phyloP scores from a whole-genome alignment of 2,888 invertebrate species.

The Baronia brevicornis region DNA sequence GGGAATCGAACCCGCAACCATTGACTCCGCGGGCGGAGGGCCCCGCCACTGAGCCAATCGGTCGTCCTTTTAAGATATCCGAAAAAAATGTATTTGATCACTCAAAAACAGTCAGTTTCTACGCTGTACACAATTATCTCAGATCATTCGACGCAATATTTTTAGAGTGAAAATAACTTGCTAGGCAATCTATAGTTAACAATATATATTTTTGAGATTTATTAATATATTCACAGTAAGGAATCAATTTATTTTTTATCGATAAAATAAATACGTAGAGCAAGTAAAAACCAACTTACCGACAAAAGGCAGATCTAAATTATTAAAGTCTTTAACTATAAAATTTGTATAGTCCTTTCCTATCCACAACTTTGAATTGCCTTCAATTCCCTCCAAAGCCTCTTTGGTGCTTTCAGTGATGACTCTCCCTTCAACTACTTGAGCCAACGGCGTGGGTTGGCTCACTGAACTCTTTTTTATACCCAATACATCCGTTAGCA shows the following conservation, averaged over 20 bases:
- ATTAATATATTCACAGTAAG: too few relatives aligned
- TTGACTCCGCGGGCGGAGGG: too few relatives aligned
- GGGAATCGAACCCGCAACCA: too few relatives aligned
- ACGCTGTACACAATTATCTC: too few relatives aligned
- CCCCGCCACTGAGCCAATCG: too few relatives aligned
- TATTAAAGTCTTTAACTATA: constrained; percentile 94
- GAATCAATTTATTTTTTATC: neutral
- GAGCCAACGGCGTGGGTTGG: constrained; percentile 50
- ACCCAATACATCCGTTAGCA: constrained; percentile 51
- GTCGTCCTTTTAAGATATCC: too few relatives aligned
- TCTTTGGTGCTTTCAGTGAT: constrained; percentile 54
- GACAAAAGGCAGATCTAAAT: constrained; percentile 89
- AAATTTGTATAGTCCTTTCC: constrained; percentile 98
- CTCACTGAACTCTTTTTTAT: constrained; percentile 34
- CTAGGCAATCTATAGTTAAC: too few relatives aligned
- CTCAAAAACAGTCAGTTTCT: too few relatives aligned
- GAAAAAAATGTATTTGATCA: too few relatives aligned
- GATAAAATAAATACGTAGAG: neutral
- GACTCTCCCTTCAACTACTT: constrained; percentile 55
- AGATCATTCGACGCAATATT: too few relatives aligned
- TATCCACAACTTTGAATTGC: constrained; percentile 92
- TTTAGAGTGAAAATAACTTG: too few relatives aligned
- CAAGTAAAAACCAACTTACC: constrained; percentile 37
- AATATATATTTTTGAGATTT: too few relatives aligned
- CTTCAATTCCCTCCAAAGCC: constrained; percentile 63